Percentiles rank a stretch among this genome's conserved stretches.
phyloP scores from a whole-genome alignment of 1,140 invertebrate species.

The Microplitis mediator region DNA sequence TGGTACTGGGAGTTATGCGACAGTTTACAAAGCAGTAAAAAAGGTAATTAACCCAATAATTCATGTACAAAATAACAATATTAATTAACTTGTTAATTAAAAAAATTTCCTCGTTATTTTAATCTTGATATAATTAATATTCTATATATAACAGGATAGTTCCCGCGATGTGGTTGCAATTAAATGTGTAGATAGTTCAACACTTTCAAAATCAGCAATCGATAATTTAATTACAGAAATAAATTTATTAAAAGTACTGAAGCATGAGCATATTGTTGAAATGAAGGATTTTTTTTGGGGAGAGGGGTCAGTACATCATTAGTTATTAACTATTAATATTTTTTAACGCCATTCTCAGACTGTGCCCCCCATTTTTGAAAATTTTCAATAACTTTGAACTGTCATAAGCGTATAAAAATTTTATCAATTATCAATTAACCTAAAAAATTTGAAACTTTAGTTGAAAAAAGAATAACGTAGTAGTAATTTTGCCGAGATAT shows the following conservation, averaged over 20 bases:
- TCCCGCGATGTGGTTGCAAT: constrained; percentile 75
- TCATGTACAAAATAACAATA: no score
- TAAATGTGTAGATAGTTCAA: constrained; percentile 81
- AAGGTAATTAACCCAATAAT: constrained; percentile 67
- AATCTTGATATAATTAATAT: no score
- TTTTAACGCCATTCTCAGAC: no score
- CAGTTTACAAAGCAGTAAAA: constrained; percentile 83
- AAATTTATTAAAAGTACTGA: constrained; percentile 78
- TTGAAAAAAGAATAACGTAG: no score
- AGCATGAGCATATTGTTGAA: constrained; percentile 84
- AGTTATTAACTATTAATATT: background rate
- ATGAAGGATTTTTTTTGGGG: constrained; percentile 85
- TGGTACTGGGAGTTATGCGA: constrained; percentile 86
- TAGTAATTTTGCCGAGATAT: no score
- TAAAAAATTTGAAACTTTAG: no score
- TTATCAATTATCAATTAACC: no score
- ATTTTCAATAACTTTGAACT: no score
- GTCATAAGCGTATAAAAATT: no score
- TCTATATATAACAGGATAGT: constrained; percentile 59
- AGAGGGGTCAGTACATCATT: constrained; percentile 63
- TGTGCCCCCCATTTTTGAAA: no score
- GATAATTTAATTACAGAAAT: constrained; percentile 90
- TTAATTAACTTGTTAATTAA: no score
- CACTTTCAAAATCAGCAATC: constrained; percentile 74
- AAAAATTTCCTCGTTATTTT: no score